phyloP scores from a whole-genome alignment of 2,888 invertebrate species.

The Drosophila mayaguana region DNA sequence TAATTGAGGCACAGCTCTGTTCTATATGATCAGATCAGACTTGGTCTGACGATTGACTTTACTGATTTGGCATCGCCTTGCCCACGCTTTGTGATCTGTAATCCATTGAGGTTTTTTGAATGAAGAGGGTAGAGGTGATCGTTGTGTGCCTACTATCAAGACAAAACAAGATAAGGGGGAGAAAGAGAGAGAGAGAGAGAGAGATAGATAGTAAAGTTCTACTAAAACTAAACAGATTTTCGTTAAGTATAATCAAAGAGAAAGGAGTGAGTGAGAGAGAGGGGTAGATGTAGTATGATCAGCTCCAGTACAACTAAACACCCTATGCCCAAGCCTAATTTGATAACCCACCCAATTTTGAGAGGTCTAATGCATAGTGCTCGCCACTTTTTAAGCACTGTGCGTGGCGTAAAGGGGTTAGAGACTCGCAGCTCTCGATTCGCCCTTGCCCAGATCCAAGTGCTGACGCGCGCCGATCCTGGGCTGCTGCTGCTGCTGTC shows the following conservation, averaged over 20 bases:
- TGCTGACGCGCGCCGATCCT: constrained; percentile 77
- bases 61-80: background rate
- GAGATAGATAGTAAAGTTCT: background rate
- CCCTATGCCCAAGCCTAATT: no score
- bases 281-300: background rate
- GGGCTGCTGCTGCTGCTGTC: constrained; percentile 38
- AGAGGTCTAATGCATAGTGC: background rate
- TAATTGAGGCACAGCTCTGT: background rate
- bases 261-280: background rate
- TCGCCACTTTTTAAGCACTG: constrained; percentile 24
- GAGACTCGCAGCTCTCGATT: constrained; percentile 32
- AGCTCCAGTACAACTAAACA: background rate
- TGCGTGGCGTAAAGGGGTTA: constrained; percentile 20
- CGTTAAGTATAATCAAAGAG: no score
- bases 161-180: no score
- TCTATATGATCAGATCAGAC: background rate
- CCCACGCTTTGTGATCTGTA: background rate
- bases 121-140: background rate
- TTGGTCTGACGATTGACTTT: background rate
- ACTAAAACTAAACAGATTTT: no score
- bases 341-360: no score
- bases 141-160: background rate
- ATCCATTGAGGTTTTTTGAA: background rate
- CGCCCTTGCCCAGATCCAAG: constrained; percentile 56
- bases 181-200: background rate